phyloP scores from a whole-genome alignment of 2,797 vertebrate species.

The Momotus momota region DNA sequence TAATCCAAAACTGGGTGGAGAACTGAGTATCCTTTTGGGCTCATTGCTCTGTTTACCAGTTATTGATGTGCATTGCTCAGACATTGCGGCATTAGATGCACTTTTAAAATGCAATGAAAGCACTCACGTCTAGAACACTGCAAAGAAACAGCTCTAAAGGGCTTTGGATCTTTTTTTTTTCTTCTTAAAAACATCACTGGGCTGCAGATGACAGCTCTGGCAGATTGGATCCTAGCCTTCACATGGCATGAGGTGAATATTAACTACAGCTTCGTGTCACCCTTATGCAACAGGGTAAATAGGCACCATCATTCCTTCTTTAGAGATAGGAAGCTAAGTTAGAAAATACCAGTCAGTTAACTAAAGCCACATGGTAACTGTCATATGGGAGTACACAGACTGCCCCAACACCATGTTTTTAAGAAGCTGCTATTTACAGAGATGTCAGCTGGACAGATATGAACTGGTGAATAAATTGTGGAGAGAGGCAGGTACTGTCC shows the following conservation, averaged over 20 bases:
- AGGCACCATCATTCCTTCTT: background rate
- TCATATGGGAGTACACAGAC: background rate
- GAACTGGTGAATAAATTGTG: background rate
- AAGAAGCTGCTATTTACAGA: background rate
- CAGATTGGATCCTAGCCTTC: conserved; percentile 45
- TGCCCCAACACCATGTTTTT: conserved; percentile 1
- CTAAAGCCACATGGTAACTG: conserved; percentile 4
- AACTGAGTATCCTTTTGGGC: background rate
- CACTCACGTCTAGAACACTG: background rate
- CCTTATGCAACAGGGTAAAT: conserved; percentile 47
- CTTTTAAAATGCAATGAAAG: conserved; percentile 34
- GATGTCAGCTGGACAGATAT: background rate
- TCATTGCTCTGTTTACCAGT: background rate
- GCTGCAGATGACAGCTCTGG: conserved; percentile 1
- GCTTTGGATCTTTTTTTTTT: background rate
- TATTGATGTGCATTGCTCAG: conserved; percentile 7
- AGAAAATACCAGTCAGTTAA: background rate
- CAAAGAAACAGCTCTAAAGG: conserved; percentile 10
- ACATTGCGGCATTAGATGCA: background rate
- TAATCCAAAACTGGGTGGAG: background rate
- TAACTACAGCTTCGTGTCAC: conserved; percentile 21
- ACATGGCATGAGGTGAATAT: conserved; percentile 44
- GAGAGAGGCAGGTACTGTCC: background rate
- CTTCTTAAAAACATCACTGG: background rate
- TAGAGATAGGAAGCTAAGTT: background rate